These are phyloP conservation scores for Rhaphigaster nebulosa DNA, from an alignment of 2,888 invertebrate species.

Conservation along the genomic window DNA sequence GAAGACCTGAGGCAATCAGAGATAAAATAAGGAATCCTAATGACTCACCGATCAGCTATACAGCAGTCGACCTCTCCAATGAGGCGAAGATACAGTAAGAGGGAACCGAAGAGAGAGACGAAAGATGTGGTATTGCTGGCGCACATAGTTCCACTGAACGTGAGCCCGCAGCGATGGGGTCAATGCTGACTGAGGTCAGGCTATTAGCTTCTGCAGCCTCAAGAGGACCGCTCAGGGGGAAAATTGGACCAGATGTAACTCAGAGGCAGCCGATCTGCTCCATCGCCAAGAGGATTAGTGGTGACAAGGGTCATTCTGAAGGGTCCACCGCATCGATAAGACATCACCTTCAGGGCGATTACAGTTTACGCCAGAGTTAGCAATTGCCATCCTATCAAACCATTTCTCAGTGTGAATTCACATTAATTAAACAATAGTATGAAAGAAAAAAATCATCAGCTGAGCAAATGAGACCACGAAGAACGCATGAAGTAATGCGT, in stretches of 20 bases:
- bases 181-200: not conserved
- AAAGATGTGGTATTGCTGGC: not conserved
- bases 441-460: too few relatives aligned
- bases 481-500: too few relatives aligned
- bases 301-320: not conserved
- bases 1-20: not conserved
- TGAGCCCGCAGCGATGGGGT: not conserved
- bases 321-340: not conserved
- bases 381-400: not conserved
- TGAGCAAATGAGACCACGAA: too few relatives aligned
- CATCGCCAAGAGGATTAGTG: not conserved
- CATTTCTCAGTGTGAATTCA: not conserved
- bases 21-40: not conserved
- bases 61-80: not conserved
- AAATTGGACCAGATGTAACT: not conserved
- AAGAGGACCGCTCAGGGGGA: not conserved
- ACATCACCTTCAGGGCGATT: not conserved
- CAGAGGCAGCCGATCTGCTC: not conserved
- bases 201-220: not conserved
- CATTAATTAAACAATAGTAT: not conserved
- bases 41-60: not conserved
- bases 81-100: not conserved
- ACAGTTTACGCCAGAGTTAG: not conserved
- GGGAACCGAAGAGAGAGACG: not conserved
- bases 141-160: conserved; percentile 2